Base-by-base conservation (phyloP, 1,140 invertebrate genomes). In the Temnothorax curvispinosus region DNA sequence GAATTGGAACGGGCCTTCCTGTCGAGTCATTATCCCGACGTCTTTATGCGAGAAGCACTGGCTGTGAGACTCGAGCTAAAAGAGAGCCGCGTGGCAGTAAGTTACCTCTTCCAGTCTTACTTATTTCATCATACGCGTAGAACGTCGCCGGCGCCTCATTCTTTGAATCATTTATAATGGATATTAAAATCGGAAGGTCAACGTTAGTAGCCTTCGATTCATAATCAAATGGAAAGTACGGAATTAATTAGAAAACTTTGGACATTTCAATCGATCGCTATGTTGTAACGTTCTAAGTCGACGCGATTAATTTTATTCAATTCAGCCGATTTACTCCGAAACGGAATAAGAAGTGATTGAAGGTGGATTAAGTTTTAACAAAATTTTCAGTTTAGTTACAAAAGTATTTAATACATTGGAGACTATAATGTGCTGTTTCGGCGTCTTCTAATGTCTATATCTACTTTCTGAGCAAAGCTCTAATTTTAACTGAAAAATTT, bases 21-120 rank as follows among this genome's bases (percentile, higher is more conserved):
- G 75, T 97, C 98, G 85, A 98, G 98, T 89, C 99, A 99, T 96
- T 99, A 99, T 96, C 99, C 99, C 8, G 99, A 99, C 95, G 98
- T 99, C 78, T 99, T 99, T 96, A 99, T 99, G 99, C 97, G 99
- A 89, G 99, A 99, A 94, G 98, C 99, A 0, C 96, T 99, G 80
- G 99, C 99, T 65, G 97, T 99, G 96, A 96, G 99, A 93, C 96
- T 99, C 62, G 99, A 99, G 93, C 97, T 99, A 69, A 99, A 99
- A 91, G 99, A 99, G 96, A 99, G 98, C 92, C 97, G 99, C 95
- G 99, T 99, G 85, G 99, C 99, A 96, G 99, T 99, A 96, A 98
- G 98, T 97, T 88, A 15, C 56, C 60, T 47, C 13, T 60, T 71
- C 35, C 21, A 41, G 38, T 54, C 47, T 6, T 13, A 74, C 21